Conservation (phyloP, 2,888 invertebrate genomes). For the Adelphocoris suturalis region DNA sequence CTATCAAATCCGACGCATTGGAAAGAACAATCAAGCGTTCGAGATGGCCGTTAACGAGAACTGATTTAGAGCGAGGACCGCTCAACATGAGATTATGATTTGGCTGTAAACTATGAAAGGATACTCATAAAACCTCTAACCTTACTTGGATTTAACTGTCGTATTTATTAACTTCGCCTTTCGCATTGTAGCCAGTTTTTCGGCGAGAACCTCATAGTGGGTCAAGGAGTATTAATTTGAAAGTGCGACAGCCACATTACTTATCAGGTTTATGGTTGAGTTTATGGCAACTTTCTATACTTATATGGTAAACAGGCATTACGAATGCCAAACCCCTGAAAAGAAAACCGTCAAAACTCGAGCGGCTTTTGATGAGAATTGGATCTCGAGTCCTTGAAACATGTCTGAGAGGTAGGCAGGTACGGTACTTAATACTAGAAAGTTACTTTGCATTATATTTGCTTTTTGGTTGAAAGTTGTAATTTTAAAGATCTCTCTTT, state of each 20-base stretch:
- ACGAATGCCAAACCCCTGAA: too few relatives aligned
- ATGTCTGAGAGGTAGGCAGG: too few relatives aligned
- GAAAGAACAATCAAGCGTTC: too few relatives aligned
- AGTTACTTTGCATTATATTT: too few relatives aligned
- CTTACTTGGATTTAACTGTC: neutral
- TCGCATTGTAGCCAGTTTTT: neutral
- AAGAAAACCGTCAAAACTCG: too few relatives aligned
- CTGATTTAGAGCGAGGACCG: neutral
- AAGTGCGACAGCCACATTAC: neutral
- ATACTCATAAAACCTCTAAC: neutral
- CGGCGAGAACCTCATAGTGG: neutral
- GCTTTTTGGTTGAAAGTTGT: too few relatives aligned
- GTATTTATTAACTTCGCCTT: neutral
- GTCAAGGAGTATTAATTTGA: neutral
- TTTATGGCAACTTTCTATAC: neutral
- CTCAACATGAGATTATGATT: neutral
- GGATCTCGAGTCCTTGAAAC: too few relatives aligned
- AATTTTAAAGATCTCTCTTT: too few relatives aligned
- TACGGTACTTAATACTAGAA: too few relatives aligned
- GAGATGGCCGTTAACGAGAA: neutral
- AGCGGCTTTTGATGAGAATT: too few relatives aligned
- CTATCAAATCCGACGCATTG: too few relatives aligned
- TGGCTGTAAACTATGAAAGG: neutral
- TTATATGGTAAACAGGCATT: too few relatives aligned
- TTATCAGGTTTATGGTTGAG: neutral